Evolutionary conservation across 2,113 vertebrate species (phyloP).

Genomic region (Hippocampus mohnikei): DNA sequence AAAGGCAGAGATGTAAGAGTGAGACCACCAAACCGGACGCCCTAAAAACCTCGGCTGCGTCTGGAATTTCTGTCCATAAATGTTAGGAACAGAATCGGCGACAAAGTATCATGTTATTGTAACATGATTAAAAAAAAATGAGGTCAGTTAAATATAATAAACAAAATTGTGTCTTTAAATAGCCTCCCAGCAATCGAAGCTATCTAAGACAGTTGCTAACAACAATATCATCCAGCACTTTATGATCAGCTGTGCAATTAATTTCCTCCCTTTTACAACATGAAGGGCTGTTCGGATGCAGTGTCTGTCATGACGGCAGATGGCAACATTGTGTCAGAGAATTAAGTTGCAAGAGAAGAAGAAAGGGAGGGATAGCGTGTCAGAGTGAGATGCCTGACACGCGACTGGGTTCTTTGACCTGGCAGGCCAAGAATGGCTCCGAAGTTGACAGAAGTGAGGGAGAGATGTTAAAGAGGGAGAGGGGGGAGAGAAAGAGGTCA

Average conservation of each 20-base stretch:
- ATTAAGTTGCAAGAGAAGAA: constrained; percentile 32
- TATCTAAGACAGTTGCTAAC: constrained; percentile 6
- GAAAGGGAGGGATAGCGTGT: constrained; percentile 38
- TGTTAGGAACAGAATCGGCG: too few species aligned
- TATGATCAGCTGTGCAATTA: constrained; percentile 28
- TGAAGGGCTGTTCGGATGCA: constrained; percentile 23
- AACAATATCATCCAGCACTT: background rate
- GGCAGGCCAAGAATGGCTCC: constrained; percentile 45
- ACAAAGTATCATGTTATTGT: too few species aligned
- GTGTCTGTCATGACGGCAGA: constrained; percentile 48
- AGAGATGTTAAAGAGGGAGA: constrained; percentile 3
- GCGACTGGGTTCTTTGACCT: constrained; percentile 48
- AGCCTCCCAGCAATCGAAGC: constrained; percentile 17
- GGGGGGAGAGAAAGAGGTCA: constrained; percentile 11
- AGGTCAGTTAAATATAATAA: background rate
- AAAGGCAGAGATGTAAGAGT: too few species aligned
- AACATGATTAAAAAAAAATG: too few species aligned
- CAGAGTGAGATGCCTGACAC: constrained; percentile 53
- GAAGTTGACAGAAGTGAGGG: constrained; percentile 22
- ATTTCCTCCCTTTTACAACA: constrained; percentile 30
- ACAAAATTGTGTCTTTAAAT: constrained; percentile 1
- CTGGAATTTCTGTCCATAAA: too few species aligned
- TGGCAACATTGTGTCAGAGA: constrained; percentile 33
- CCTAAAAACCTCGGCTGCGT: too few species aligned
- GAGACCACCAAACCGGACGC: too few species aligned